Base-by-base conservation (phyloP, 2,797 vertebrate genomes). In the Arrhamphus sclerolepis region DNA sequence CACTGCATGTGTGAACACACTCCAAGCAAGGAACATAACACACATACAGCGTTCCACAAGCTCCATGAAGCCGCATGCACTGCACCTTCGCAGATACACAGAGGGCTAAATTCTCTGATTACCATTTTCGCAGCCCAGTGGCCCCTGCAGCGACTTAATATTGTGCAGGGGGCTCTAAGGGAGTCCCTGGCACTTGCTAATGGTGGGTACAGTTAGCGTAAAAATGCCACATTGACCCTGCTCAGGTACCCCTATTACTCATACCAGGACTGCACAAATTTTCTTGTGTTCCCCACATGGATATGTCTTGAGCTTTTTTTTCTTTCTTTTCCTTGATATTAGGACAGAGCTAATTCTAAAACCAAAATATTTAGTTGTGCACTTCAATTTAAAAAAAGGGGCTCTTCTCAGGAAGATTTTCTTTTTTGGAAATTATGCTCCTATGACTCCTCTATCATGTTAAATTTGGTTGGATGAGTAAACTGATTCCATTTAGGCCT, bases 91-190 rank as follows among this genome's bases (percentile, higher is more conserved):
- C 42, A 21, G n/a, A n/a, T n/a, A n/a, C n/a, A n/a, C n/a, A n/a
- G 17, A 21, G 50, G 66, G 69, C 49, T 18, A 43, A 62, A 61
- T 74, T 41, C 13, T 48, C 24, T 19, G 7, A 55, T 61, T 52
- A 43, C 38, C 18, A 16, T 76, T 67, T 70, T 77, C 52, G 77
- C 60, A 75, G 66, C 60, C 67, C 75, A 81, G 46, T 81, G 70
- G 80, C 62, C 46, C 75, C 81, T 60, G 44, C 69, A 83, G 75
- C 59, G 72, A 77, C 75, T 86, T 90, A 88, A 89, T 86, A 77
- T 73, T 87, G 75, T 87, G 52, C 31, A 0, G 38, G 66, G 70
- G 68, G 49, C 64, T 75, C 10, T 49, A 34, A 42, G 34, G 46
- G 55, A 63, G 56, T 69, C 66, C 73, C 64, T 77, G 77, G 69